Conservation (phyloP, 2,113 vertebrate species). For the Dryoscopus gambensis region DNA sequence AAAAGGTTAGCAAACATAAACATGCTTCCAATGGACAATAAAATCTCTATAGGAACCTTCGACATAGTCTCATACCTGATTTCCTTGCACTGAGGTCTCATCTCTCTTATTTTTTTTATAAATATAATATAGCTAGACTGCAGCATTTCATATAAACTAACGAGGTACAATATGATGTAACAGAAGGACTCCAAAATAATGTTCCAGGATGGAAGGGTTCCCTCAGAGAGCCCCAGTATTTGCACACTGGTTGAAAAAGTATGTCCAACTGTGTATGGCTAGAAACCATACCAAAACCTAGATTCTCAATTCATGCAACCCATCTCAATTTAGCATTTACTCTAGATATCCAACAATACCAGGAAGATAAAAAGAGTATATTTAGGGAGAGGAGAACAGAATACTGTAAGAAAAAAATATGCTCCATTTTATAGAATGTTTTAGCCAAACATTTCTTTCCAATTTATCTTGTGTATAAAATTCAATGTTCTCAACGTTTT, state of each 20-base stretch:
- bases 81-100: background rate
- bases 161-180: background rate
- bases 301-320: background rate
- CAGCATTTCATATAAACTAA: background rate
- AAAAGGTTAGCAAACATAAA: background rate
- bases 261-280: background rate
- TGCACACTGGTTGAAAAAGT: background rate
- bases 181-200: background rate
- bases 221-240: background rate
- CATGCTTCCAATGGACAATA: background rate
- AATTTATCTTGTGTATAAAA: background rate
- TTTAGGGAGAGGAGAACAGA: background rate
- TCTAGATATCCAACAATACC: background rate
- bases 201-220: background rate
- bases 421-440: background rate
- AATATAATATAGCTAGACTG: background rate
- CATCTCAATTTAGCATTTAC: background rate
- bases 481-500: background rate
- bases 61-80: background rate
- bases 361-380: background rate
- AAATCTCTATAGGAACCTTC: background rate
- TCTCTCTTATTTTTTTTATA: background rate
- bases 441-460: background rate
- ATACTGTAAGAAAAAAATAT: background rate
- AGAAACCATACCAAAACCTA: background rate